A percentile compares a stretch with the other conserved stretches of the same genome.
These are phyloP conservation scores for Umimayanthus kanabou DNA, from an alignment of 92 coral and sea anemone species.

Conservation along the genomic window DNA sequence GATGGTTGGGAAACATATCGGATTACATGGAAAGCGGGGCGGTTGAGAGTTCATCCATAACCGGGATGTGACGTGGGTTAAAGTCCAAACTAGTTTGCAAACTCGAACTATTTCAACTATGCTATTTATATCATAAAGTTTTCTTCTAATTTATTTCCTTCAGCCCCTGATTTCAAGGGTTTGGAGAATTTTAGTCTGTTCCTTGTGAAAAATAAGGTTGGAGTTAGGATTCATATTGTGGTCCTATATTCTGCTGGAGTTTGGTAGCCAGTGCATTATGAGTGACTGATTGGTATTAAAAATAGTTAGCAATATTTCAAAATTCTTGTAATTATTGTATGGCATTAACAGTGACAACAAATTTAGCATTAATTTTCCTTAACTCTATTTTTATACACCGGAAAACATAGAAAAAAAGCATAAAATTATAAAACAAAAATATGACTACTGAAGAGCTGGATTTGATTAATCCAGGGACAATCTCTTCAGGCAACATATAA, in stretches of 20 bases:
- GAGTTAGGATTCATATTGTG: constrained; percentile 22
- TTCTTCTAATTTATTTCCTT: constrained; percentile 44
- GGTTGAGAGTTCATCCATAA: constrained; percentile 44
- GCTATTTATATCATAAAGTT: constrained; percentile 24
- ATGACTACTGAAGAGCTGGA: constrained; percentile 31
- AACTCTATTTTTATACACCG: constrained; percentile 43
- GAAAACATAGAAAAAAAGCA: constrained; percentile 30
- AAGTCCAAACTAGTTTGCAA: constrained; percentile 40
- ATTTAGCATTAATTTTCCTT: constrained; percentile 31
- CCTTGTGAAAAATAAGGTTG: constrained; percentile 38
- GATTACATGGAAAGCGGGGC: constrained; percentile 93
- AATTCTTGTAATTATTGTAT: constrained; percentile 18
- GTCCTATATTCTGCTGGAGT: constrained; percentile 17
- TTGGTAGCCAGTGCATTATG: background rate
- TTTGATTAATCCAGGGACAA: constrained; percentile 37
- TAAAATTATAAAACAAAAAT: constrained; percentile 34
- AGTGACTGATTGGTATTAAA: constrained; percentile 21
- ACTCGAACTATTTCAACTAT: constrained; percentile 14
- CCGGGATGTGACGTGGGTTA: constrained; percentile 15
- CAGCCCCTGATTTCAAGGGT: constrained; percentile 1
- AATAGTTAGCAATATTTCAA: constrained; percentile 38
- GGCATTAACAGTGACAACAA: constrained; percentile 6
- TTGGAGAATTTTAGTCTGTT: constrained; percentile 33
- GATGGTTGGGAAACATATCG: constrained; percentile 90
- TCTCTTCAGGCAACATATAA: constrained; percentile 29